These are phyloP conservation scores for Drosophila yooni DNA, from an alignment of 2,888 invertebrate genomes.

Conservation along the genomic window DNA sequence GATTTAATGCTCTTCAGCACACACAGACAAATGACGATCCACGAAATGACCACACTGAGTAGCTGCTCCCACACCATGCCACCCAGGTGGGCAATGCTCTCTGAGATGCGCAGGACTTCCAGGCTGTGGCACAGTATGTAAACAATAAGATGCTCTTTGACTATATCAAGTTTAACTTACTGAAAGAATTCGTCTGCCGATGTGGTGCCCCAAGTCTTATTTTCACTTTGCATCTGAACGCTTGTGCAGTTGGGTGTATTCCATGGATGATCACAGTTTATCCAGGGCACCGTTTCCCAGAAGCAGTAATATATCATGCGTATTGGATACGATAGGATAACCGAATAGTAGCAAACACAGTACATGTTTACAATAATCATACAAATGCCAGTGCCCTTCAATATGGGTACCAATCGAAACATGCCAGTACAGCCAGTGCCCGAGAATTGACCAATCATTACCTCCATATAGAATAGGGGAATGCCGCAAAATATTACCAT, in stretches of 20 bases:
- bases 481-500: constrained; percentile 93
- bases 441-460: constrained; percentile 93
- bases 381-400: constrained; percentile 96
- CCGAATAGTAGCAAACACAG: constrained; percentile 93
- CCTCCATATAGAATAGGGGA: constrained; percentile 95
- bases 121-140: constrained; percentile 86
- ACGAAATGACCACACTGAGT: constrained; percentile 90
- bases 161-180: constrained; percentile 85
- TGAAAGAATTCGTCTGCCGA: constrained; percentile 94
- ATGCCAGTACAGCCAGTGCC: constrained; percentile 92
- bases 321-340: constrained; percentile 93
- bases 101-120: constrained; percentile 91
- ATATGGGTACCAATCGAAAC: constrained; percentile 92
- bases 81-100: constrained; percentile 90
- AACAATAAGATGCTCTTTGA: neutral
- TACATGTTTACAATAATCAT: constrained; percentile 92
- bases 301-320: constrained; percentile 91
- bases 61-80: constrained; percentile 93
- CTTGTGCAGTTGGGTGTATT: constrained; percentile 90
- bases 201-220: constrained; percentile 83
- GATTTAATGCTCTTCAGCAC: constrained; percentile 95
- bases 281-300: constrained; percentile 90
- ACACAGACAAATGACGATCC: constrained; percentile 93
- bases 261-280: constrained; percentile 92
- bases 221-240: constrained; percentile 33